Conservation (phyloP, 2,797 vertebrate species). For the Oreonectes daqikongensis region DNA sequence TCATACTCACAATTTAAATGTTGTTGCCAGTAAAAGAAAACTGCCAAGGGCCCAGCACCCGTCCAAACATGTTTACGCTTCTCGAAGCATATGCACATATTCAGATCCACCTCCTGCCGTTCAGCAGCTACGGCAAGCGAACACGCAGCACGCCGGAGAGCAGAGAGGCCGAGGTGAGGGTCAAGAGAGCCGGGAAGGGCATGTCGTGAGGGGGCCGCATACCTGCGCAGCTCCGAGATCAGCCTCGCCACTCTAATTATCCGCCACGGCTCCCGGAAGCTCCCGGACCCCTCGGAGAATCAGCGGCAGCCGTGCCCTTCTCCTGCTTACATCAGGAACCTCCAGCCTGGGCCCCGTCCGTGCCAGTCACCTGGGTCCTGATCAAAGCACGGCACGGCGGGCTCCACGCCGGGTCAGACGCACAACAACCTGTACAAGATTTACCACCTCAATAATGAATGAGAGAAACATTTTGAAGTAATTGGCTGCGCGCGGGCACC, state of each 20-base stretch:
- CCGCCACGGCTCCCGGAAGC: slow-evolving; percentile 38
- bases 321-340: slow-evolving; percentile 16
- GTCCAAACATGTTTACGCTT: slow-evolving; percentile 45
- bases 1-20: not conserved
- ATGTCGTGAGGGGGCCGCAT: slow-evolving; percentile 26
- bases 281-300: slow-evolving; percentile 11
- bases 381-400: slow-evolving; percentile 82
- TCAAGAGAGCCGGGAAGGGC: slow-evolving; percentile 34
- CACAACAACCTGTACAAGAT: slow-evolving; percentile 84
- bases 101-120: slow-evolving; percentile 25
- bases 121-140: slow-evolving; percentile 27
- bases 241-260: slow-evolving; percentile 50
- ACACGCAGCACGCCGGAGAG: slow-evolving; percentile 21
- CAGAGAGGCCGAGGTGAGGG: slow-evolving; percentile 6
- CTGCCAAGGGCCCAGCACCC: slow-evolving; percentile 20
- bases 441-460: slow-evolving; percentile 87
- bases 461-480: slow-evolving; percentile 87
- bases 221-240: slow-evolving; percentile 38
- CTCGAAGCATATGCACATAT: not conserved
- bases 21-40: slow-evolving; percentile 16
- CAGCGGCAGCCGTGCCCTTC: slow-evolving; percentile 33
- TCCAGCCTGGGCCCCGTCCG: slow-evolving; percentile 31
- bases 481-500: slow-evolving; percentile 78
- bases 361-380: slow-evolving; percentile 68
- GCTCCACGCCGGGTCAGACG: slow-evolving; percentile 76